Percentiles rank a stretch among this genome's conserved stretches.
These are phyloP conservation scores for Cremastinae sp. DNA, from an alignment of 2,888 invertebrate genomes.

Conservation along the genomic window DNA sequence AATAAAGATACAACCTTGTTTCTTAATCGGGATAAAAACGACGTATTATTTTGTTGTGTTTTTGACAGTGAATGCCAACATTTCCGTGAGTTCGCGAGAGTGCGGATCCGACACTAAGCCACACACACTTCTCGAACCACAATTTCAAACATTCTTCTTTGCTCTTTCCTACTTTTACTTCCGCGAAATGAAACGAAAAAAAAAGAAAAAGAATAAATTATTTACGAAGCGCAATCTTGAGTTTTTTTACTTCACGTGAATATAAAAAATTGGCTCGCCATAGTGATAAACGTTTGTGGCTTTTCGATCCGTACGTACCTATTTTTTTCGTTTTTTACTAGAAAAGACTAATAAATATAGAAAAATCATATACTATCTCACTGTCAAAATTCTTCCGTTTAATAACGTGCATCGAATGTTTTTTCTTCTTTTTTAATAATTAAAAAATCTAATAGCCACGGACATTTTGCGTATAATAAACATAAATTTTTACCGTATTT, in stretches of 20 bases:
- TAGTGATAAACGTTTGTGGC: too few relatives aligned
- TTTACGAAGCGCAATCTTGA: too few relatives aligned
- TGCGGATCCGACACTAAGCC: slow-evolving; percentile 66
- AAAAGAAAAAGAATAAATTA: slow-evolving; percentile 68
- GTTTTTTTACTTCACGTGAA: too few relatives aligned
- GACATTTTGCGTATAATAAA: too few relatives aligned
- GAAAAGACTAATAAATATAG: slow-evolving; percentile 51
- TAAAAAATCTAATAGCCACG: slow-evolving; percentile 29
- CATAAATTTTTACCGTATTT: slow-evolving; percentile 11
- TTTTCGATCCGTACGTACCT: too few relatives aligned
- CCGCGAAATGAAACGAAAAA: slow-evolving; percentile 68
- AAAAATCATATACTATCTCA: too few relatives aligned
- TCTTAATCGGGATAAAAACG: slow-evolving; percentile 48
- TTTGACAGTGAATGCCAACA: slow-evolving; percentile 73
- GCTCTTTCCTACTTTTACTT: too few relatives aligned
- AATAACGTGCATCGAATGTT: too few relatives aligned
- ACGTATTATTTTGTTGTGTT: slow-evolving; percentile 63
- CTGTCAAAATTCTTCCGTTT: too few relatives aligned
- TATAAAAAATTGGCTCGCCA: too few relatives aligned
- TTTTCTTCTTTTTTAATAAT: slow-evolving; percentile 14
- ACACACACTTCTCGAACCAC: slow-evolving; percentile 50
- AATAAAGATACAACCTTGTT: slow-evolving; percentile 1
- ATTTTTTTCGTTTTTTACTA: slow-evolving; percentile 48
- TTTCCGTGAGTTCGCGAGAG: slow-evolving; percentile 66
- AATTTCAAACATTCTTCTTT: slow-evolving; percentile 23